phyloP scores from a whole-genome alignment of 2,888 invertebrate species.

The Tetropium fuscum region DNA sequence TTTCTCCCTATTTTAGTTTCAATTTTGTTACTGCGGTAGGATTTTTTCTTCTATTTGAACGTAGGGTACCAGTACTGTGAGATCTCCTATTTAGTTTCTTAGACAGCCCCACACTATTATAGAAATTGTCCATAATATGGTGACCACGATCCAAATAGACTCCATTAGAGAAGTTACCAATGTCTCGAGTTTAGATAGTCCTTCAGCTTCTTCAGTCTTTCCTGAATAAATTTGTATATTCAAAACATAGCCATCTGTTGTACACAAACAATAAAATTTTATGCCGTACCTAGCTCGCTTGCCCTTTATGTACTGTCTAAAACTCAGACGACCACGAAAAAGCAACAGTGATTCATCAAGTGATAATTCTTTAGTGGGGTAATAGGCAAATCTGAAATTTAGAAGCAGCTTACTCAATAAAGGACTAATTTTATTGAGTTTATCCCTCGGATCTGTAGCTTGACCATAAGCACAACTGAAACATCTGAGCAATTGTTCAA shows the following conservation, averaged over 20 bases:
- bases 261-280: conserved; percentile 26
- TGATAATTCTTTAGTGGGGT: too few species aligned
- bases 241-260: conserved; percentile 30
- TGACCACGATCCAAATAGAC: conserved; percentile 26
- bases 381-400: too few species aligned
- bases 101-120: conserved; percentile 26
- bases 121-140: conserved; percentile 33
- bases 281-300: conserved; percentile 24
- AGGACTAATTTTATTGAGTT: too few species aligned
- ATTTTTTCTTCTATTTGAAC: conserved; percentile 1
- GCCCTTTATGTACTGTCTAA: conserved; percentile 29
- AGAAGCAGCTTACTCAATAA: too few species aligned
- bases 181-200: conserved; percentile 18
- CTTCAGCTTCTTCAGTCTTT: conserved; percentile 1
- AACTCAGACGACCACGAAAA: too few species aligned
- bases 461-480: too few species aligned
- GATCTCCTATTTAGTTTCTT: conserved; percentile 12
- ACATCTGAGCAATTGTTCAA: too few species aligned
- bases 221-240: conserved; percentile 30
- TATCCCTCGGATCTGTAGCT: too few species aligned
- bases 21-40: conserved; percentile 6
- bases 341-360: too few species aligned
- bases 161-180: conserved; percentile 25
- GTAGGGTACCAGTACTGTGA: conserved; percentile 2
- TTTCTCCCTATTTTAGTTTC: conserved; percentile 14